Percentiles rank a stretch among this genome's conserved stretches.
Evolutionary conservation across 2,113 vertebrate species (phyloP).

Genomic region (Oreocharis arfaki): DNA sequence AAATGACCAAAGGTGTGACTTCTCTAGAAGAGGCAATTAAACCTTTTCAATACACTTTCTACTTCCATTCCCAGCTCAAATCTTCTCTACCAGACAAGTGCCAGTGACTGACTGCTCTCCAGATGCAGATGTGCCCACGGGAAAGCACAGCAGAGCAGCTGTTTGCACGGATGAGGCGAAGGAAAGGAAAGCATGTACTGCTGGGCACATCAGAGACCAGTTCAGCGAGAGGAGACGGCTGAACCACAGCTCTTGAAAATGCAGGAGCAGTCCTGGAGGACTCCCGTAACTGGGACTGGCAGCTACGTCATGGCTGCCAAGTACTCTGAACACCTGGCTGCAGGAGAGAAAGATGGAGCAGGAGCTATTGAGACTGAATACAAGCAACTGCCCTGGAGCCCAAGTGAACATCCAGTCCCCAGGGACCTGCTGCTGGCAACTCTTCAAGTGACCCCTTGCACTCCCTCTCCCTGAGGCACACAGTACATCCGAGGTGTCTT

Average conservation of each 20-base stretch:
- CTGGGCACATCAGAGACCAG: not conserved
- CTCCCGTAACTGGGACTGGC: not conserved
- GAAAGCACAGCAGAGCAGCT: not conserved
- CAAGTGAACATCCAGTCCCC: not conserved
- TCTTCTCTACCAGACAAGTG: not conserved
- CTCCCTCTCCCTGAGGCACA: not conserved
- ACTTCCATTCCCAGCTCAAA: not conserved
- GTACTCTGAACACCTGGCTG: not conserved
- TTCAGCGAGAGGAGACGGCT: fast-evolving
- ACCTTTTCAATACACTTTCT: not conserved
- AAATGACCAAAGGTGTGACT: not conserved
- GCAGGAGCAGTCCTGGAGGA: fast-evolving
- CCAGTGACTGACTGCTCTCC: not conserved
- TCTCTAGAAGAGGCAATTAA: not conserved
- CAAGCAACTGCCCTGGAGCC: not conserved
- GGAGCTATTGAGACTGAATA: not conserved
- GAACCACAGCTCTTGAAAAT: not conserved
- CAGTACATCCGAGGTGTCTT: fast-evolving
- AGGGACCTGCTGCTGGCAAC: not conserved
- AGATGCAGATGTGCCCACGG: not conserved
- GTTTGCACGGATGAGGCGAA: not conserved
- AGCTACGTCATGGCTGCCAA: not conserved
- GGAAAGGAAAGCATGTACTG: not conserved
- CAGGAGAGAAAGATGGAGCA: not conserved
- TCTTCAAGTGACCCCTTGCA: not conserved